These are phyloP conservation scores for Genyomyrus donnyi DNA, from an alignment of 2,113 vertebrate genomes.

Conservation along the genomic window DNA sequence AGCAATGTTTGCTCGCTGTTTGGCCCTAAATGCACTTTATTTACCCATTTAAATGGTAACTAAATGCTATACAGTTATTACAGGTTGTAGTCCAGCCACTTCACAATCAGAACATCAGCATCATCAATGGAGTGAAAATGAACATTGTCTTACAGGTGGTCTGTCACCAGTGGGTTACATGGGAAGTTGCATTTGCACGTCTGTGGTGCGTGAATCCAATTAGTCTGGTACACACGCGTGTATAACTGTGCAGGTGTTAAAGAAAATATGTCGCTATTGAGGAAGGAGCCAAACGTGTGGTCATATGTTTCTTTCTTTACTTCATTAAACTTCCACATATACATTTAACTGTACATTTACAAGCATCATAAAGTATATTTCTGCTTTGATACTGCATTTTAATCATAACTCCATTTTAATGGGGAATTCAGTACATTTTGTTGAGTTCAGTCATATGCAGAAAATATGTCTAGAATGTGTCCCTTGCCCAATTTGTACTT, in stretches of 20 bases:
- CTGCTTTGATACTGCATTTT: neutral
- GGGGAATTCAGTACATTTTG: neutral
- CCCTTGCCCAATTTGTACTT: neutral
- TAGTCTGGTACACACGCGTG: neutral
- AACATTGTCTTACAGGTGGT: neutral
- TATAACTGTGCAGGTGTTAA: neutral
- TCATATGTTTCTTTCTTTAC: neutral
- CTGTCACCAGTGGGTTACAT: neutral
- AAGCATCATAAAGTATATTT: neutral
- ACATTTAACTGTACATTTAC: neutral
- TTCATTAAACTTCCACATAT: neutral
- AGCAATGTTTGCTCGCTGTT: neutral
- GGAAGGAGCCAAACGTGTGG: neutral
- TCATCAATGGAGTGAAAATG: neutral
- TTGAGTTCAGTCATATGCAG: neutral
- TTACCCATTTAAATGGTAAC: neutral
- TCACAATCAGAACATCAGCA: neutral
- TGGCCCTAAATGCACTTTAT: neutral
- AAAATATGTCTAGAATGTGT: neutral
- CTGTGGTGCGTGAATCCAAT: neutral
- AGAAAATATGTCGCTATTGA: neutral
- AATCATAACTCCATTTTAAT: neutral
- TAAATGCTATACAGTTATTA: neutral
- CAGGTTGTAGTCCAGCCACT: neutral
- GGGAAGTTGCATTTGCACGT: neutral